phyloP scores from a whole-genome alignment of 2,797 vertebrate genomes.

The Craterocephalus amniculus region DNA sequence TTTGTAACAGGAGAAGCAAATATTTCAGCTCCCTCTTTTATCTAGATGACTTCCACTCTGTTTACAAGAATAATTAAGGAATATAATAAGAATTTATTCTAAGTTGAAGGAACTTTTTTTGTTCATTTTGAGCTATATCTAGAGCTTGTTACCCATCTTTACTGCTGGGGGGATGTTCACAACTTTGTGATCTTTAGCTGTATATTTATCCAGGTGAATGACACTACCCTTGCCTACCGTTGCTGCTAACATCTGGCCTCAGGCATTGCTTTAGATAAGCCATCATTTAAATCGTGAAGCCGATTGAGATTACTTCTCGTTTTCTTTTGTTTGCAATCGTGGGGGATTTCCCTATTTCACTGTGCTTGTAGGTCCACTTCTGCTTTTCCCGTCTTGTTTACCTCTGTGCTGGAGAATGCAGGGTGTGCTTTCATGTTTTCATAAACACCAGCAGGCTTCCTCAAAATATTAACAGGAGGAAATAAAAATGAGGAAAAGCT shows the following conservation, averaged over 20 bases:
- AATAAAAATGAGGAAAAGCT: constrained; percentile 27
- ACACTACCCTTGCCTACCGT: constrained; percentile 34
- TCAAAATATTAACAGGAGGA: constrained; percentile 58
- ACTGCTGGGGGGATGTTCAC: neutral
- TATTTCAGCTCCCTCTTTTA: constrained; percentile 16
- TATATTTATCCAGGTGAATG: constrained; percentile 56
- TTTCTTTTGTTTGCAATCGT: constrained; percentile 67
- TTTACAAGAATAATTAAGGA: constrained; percentile 21
- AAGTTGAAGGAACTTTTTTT: constrained; percentile 3
- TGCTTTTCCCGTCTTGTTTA: constrained; percentile 67
- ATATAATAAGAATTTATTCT: constrained; percentile 1
- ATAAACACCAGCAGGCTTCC: constrained; percentile 52
- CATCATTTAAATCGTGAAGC: constrained; percentile 56
- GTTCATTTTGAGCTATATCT: constrained; percentile 2
- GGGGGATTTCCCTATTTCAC: constrained; percentile 65
- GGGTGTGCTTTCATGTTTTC: constrained; percentile 9
- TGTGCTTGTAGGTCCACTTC: constrained; percentile 55
- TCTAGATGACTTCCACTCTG: constrained; percentile 8
- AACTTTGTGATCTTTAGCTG: constrained; percentile 12
- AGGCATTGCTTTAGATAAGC: constrained; percentile 52
- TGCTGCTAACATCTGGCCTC: constrained; percentile 38
- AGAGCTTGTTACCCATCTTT: neutral
- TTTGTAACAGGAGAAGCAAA: constrained; percentile 46
- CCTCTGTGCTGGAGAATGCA: constrained; percentile 14
- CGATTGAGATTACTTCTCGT: constrained; percentile 72